Base-by-base conservation (phyloP, 2,113 vertebrate genomes). In the Morphnarchus princeps region DNA sequence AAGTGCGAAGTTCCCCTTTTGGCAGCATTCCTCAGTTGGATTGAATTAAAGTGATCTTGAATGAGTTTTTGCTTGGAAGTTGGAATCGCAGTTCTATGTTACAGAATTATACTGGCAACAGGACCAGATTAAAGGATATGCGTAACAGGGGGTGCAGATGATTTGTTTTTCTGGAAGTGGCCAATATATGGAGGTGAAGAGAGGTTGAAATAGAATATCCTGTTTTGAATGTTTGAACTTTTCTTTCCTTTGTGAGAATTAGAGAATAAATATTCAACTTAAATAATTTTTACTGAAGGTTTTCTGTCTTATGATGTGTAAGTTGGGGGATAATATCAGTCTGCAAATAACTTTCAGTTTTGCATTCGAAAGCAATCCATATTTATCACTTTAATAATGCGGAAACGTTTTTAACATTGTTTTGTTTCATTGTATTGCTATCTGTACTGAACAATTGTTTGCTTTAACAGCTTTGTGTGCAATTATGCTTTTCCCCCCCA, bases 401-500 rank as follows among this genome's bases (percentile, higher is more conserved):
- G 52, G 82, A 65, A 86, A 20, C 3, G 5, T 38, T 42, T 55
- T 61, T 26, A 79, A n/a, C 4, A 6, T 38, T 77, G 19, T 24
- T 29, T 81, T 69, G 3, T 66, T 93, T 29, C 7, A 3, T 59
- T 61, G 20, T 38, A 7, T 72, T 79, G 54, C 55, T 58, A 12
- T 45, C 13, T 63, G 8, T 90, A 29, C 31, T 40, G 54, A 74
- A 19, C 11, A 63, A 8, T 34, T 57, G 12, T 45, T 91, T 82
- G 24, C 25, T 80, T 58, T 69, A 52, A 47, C 49, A 82, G 12
- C 42, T 82, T 74, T 91, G 28, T 52, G 25, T n/a, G 21, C 32
- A 25, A 7, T 32, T 31, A 15, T 6, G 15, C 2, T 9, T 55
- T 49, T 7, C 3, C 2, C 16, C 4, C 4, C 1, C 34, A 34